These are phyloP conservation scores for Drosophila chauvacae DNA, from an alignment of 1,140 invertebrate species.

Conservation along the genomic window DNA sequence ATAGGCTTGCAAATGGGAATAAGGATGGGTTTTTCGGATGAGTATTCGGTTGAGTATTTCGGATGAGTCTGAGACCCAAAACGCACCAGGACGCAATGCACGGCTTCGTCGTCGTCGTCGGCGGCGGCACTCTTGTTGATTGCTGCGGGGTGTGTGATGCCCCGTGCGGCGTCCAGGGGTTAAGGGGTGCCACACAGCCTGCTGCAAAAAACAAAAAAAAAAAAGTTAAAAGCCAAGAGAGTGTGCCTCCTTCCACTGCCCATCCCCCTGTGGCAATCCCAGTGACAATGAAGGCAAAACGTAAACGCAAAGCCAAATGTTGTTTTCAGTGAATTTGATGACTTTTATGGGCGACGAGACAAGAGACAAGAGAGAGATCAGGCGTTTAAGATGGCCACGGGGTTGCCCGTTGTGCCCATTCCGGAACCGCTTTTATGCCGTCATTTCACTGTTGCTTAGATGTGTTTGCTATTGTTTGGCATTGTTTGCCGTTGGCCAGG, in stretches of 20 bases:
- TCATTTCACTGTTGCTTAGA: conserved; percentile 27
- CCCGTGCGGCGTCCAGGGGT: conserved; percentile 16
- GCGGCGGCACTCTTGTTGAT: conserved; percentile 76
- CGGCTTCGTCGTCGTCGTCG: conserved; percentile 27
- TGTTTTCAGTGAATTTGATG: conserved; percentile 84
- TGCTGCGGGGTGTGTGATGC: conserved; percentile 55
- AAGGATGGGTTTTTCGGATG: not conserved
- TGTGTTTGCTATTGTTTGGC: conserved; percentile 23
- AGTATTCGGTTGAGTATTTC: conserved; percentile 7
- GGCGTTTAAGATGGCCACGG: conserved; percentile 81
- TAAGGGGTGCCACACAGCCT: conserved; percentile 33
- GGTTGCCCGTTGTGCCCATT: conserved; percentile 55
- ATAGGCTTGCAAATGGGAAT: not conserved
- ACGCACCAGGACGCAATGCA: conserved; percentile 67
- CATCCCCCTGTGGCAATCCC: conserved; percentile 26
- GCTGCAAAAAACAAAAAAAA: conserved; percentile 53
- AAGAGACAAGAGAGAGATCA: conserved; percentile 81
- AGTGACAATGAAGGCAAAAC: conserved; percentile 77
- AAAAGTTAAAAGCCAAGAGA: conserved; percentile 72
- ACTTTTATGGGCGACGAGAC: conserved; percentile 81
- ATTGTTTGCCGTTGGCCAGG: conserved; percentile 32
- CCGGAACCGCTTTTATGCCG: conserved; percentile 12
- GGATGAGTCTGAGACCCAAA: conserved; percentile 40
- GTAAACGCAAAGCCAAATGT: conserved; percentile 82
- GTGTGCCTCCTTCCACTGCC: not conserved